These are phyloP conservation scores for Cordilura impudica DNA, from an alignment of 2,888 invertebrate species.

Conservation along the genomic window DNA sequence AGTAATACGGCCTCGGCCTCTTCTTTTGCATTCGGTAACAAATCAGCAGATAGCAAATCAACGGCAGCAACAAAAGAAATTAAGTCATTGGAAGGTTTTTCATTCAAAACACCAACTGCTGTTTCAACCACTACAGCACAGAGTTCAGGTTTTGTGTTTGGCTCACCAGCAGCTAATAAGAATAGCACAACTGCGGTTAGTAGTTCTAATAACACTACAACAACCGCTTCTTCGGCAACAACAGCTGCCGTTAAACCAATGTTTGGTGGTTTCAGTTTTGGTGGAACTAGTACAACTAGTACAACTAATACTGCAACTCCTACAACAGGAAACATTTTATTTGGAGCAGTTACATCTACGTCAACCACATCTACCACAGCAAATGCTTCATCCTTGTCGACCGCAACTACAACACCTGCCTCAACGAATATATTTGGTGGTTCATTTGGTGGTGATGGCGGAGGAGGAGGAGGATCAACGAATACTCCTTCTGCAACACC, in stretches of 20 bases:
- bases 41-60: conserved; percentile 6
- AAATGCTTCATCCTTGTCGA: conserved; percentile 40
- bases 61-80: conserved; percentile 15
- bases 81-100: conserved; percentile 36
- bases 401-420: conserved; percentile 44
- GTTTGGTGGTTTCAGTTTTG: conserved; percentile 64
- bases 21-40: conserved; percentile 61
- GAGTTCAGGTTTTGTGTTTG: conserved; percentile 37
- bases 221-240: conserved; percentile 33
- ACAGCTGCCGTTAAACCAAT: conserved; percentile 62
- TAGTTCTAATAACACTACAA: conserved; percentile 18
- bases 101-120: conserved; percentile 57
- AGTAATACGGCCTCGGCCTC: conserved; percentile 32
- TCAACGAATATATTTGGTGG: conserved; percentile 64
- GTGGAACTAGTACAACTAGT: conserved; percentile 40
- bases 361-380: conserved; percentile 21
- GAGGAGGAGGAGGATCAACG: conserved; percentile 19
- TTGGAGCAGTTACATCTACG: conserved; percentile 40
- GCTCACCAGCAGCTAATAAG: conserved; percentile 21
- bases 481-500: conserved; percentile 34
- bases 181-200: conserved; percentile 17
- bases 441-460: conserved; percentile 59
- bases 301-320: conserved; percentile 28
- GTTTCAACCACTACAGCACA: conserved; percentile 5
- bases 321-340: conserved; percentile 37